Percentiles rank a stretch among this genome's conserved stretches.
phyloP scores from a whole-genome alignment of 2,888 invertebrate species.

The Nemotelus nigrinus region DNA sequence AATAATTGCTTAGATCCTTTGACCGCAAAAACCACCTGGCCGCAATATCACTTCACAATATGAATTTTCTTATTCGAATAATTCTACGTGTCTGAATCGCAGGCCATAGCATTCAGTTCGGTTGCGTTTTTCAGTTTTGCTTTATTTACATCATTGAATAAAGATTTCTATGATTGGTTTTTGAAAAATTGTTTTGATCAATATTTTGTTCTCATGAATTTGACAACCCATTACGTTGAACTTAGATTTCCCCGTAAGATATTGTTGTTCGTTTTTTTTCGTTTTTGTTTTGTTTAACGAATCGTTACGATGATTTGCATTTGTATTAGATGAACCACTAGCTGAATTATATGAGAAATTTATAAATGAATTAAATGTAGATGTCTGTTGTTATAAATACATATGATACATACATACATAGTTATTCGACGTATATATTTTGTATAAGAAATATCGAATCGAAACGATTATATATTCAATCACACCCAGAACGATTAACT shows the following conservation, averaged over 20 bases:
- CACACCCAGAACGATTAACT: not conserved
- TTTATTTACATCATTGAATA: no score
- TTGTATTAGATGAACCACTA: constrained; percentile 55
- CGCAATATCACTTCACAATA: no score
- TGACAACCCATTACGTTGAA: no score
- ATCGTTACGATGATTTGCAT: constrained; percentile 54
- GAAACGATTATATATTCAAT: not conserved
- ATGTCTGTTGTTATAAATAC: constrained; percentile 59
- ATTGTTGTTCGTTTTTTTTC: constrained; percentile 44
- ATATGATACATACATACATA: constrained; percentile 45
- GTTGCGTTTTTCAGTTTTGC: no score
- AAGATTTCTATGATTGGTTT: no score
- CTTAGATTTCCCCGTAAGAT: constrained; percentile 42
- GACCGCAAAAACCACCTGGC: no score
- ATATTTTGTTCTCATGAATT: no score
- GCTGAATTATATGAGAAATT: constrained; percentile 53
- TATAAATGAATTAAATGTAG: constrained; percentile 58
- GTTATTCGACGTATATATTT: constrained; percentile 49
- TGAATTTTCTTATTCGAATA: no score
- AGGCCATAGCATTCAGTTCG: no score
- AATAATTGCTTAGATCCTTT: no score
- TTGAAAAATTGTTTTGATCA: no score
- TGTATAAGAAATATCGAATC: constrained; percentile 47
- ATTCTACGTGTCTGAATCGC: no score
- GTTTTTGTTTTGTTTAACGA: constrained; percentile 49